Evolutionary conservation across 2,888 invertebrate species (phyloP), one percentile per base, ranked within the genome.

Genomic region (Limnephilus auricula): DNA sequence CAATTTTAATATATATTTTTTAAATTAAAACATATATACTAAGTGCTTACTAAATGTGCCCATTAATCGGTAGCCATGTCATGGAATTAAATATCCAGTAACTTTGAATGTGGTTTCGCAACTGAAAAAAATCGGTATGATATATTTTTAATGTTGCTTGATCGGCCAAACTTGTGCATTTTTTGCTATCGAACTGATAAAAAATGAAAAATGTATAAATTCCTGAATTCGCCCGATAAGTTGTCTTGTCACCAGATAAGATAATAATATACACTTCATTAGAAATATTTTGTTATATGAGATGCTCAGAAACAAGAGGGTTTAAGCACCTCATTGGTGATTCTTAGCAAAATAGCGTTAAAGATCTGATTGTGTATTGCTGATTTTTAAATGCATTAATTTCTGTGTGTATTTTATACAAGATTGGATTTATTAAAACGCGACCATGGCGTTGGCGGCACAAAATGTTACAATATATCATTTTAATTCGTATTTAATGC

Each of bases 181-280:
- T 65, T 65, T 65, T 65, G 65, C 25, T 25, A n/a, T 25, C n/a
- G 25, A 65, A n/a, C 65, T n/a, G 85, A 85, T 85, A 85, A 85
- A 37, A 32, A 85, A n/a, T 30, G 85, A 85, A 85, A 40, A 40
- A 45, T 45, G 40, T 85, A 85, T 45, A 30, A 30, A 34, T 65
- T 65, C 65, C 65, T n/a, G 50, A 50, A 32, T 84, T 40, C n/a
- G 40, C n/a, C 13, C n/a, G 12, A 85, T n/a, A 37, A 30, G 40
- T 45, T 85, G 45, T 2, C 84, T 40, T 84, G n/a, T 40, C 30
- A 40, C 45, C 13, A 40, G 85, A 85, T 85, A 85, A 85, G 85
- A 85, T 85, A 85, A 25, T 85, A 85, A 25, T 65, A 9, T 5
- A 65, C 25, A n/a, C 9, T 65, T 65, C 9, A 25, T 25, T 65